Evolutionary conservation across 2,797 vertebrate genomes (phyloP), one percentile per base, ranked within the genome.

Genomic region (Eulemur rubriventer): DNA sequence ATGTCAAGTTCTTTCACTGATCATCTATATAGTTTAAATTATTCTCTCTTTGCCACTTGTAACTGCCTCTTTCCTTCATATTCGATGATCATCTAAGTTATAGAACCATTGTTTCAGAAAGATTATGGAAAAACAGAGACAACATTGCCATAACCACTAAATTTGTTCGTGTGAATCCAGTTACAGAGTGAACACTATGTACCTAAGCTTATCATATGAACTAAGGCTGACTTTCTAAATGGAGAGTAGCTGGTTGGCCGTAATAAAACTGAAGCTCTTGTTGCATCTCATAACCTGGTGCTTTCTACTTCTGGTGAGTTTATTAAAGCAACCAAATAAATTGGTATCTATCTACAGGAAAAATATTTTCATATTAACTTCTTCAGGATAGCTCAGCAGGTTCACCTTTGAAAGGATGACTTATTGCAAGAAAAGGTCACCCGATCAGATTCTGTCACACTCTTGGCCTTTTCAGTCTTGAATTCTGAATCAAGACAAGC

Each of bases 321-420:
- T 91, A 33, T 91, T 89, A 70, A 80, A 41, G 28, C 18, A 33
- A 50, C 24, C 28, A 92, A 86, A 59, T 59, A 88, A 79, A 76
- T 79, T 65, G 57, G n/a, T 73, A 70, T 38, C 12, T 94, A 26
- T 78, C 38, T 90, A 46, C 7, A 87, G 81, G 69, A 75, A 89
- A 84, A 95, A 91, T 61, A 33, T 79, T 91, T 75, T 92, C 50
- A n/a, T 61, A 41, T 48, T 89, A 75, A 3, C 7, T 80, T 96
- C 10, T 94, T 94, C 33, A 30, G 16, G 26, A 38, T 0, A 52
- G 30, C 24, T 67, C 30, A 24, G 28, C 12, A 91, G 13, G 59
- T 67, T 94, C 6, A 84, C 73, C 50, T 97, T 97, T 93, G 35
- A 88, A 96, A 93, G 28, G 76, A 67, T 57, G 57, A 50, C 16